Percentiles rank a stretch among this genome's conserved stretches.
phyloP scores from a whole-genome alignment of 2,888 invertebrate genomes.

The Theretra japonica region DNA sequence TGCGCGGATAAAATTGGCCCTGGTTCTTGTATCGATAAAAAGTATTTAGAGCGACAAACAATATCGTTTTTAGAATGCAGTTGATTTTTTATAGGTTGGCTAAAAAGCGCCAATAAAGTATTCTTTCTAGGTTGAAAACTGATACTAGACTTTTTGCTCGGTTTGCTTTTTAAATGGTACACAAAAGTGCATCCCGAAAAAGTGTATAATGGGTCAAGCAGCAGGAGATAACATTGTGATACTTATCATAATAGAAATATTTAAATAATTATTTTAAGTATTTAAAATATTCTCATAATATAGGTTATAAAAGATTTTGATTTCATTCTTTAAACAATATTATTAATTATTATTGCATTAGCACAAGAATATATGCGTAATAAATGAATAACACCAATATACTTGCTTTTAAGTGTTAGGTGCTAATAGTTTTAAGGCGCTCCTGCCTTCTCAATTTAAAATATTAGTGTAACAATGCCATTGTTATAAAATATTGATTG shows the following conservation, averaged over 20 bases:
- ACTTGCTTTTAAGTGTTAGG: not conserved
- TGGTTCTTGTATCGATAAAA: not conserved
- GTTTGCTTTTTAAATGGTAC: too few species aligned
- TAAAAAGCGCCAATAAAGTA: too few species aligned
- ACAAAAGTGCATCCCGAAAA: too few species aligned
- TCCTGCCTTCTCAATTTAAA: not conserved
- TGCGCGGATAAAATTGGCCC: constrained; percentile 33
- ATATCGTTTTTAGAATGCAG: not conserved
- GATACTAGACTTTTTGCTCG: too few species aligned
- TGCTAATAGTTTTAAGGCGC: not conserved
- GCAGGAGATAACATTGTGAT: too few species aligned
- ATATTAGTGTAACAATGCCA: not conserved
- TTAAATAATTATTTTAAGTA: too few species aligned
- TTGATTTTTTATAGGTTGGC: too few species aligned
- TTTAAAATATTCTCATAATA: too few species aligned
- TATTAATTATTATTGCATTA: not conserved
- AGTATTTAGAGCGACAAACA: not conserved
- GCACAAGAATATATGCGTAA: not conserved
- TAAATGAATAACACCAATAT: not conserved
- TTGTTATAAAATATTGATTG: not conserved
- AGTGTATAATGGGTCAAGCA: too few species aligned
- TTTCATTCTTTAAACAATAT: not conserved
- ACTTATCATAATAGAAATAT: too few species aligned
- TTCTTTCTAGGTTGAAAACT: too few species aligned
- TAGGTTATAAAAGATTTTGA: too few species aligned